Evolutionary conservation across 2,113 vertebrate genomes (phyloP).

Genomic region (Gadus macrocephalus): DNA sequence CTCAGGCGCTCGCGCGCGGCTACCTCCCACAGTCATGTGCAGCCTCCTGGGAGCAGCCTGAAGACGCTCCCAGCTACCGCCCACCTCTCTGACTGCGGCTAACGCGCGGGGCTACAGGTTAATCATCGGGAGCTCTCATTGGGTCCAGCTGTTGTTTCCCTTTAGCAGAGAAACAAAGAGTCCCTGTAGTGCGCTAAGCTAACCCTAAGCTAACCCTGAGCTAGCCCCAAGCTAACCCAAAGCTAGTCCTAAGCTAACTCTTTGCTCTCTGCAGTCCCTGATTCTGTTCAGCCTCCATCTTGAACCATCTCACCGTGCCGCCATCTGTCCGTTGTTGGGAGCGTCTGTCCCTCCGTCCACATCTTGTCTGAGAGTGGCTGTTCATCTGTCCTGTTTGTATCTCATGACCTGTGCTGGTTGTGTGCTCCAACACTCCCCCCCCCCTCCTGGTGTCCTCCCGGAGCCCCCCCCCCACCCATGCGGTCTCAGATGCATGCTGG

Average conservation of each 20-base stretch:
- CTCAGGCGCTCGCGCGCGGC: not conserved
- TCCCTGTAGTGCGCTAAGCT: not conserved
- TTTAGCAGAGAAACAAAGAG: no score
- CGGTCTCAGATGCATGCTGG: no score
- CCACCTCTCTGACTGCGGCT: conserved; percentile 42
- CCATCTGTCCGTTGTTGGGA: not conserved
- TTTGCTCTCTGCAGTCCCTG: not conserved
- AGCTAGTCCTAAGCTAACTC: no score
- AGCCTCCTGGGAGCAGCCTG: not conserved
- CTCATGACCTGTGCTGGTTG: conserved; percentile 50
- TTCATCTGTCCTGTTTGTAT: conserved; percentile 17
- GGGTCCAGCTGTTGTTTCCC: no score
- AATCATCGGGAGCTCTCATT: no score
- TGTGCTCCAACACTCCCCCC: conserved; percentile 15
- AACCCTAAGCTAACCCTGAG: no score
- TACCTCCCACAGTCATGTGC: not conserved
- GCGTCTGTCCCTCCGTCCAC: not conserved
- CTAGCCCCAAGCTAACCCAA: not conserved
- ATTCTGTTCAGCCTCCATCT: not conserved
- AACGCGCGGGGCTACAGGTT: not conserved
- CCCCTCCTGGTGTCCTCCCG: not conserved
- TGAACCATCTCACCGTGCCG: not conserved
- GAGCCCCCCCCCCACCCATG: no score
- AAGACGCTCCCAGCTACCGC: conserved; percentile 68
- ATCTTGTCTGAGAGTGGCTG: not conserved